Base-by-base conservation (phyloP, 1,140 invertebrate genomes). In the Hylaeus volcanicus region DNA sequence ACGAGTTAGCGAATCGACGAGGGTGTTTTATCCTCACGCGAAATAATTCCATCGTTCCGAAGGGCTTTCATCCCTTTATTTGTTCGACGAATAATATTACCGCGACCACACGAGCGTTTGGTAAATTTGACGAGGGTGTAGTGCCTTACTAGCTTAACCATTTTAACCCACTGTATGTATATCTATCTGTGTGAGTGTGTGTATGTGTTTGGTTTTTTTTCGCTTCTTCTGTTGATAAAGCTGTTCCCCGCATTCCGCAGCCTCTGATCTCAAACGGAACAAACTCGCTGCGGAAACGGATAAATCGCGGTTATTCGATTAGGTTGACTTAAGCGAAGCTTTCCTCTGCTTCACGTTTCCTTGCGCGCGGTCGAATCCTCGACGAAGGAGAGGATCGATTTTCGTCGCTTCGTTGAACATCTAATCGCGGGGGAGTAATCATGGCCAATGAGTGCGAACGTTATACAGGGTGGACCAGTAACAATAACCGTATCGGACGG, bases 81-180 rank as follows among this genome's bases (percentile, higher is more conserved):
- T 41, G 45, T 41, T 5, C 43, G 37, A 39, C 1, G 37, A 15
- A 43, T n/a, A 66, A 75, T 66, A 66, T 75, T 45, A 66, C 51
- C 39, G 11, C 39, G 51, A 12, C 48, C 61, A 58, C 56, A 48
- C 43, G 37, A 75, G 61, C 72, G 61, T 74, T 74, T 26, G 51
- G 74, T 41, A 75, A 75, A 75, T 65, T 66, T 65, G 63, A 75
- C 74, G 74, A 74, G 61, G 9, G 61, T 14, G 72, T 48, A 53
- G 48, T 41, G 39, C 56, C 56, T 73, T 48, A 48, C 71, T n/a
- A 51, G 45, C n/a, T 48, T 58, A 39, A 6, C 58, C 9, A 14
- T 58, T 15, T 61, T 60, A 15, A 15, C 53, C 55, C 26, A 37
- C 58, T 15, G 58, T 37, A 8, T 15, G 55, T n/a, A 3, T 3